Conservation (phyloP, 2,888 invertebrate genomes). For the Pimpla rufipes region DNA sequence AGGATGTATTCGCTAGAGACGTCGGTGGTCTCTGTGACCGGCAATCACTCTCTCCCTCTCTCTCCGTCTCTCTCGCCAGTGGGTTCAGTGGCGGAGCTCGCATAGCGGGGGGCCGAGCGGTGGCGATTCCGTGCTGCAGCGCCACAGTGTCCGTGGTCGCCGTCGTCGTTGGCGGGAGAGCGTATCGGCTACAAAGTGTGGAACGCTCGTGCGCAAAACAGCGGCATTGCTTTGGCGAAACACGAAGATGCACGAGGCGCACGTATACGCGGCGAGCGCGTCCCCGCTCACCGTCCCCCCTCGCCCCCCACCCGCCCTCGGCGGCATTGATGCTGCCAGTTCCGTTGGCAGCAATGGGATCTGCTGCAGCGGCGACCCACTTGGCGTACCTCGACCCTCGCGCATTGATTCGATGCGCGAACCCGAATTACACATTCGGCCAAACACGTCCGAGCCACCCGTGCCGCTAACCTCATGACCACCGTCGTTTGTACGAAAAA, state of each 20-base stretch:
- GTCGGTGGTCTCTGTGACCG: slow-evolving; percentile 31
- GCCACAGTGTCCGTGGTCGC: slow-evolving; percentile 13
- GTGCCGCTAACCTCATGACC: background rate
- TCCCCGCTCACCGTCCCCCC: background rate
- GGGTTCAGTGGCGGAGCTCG: slow-evolving; percentile 18
- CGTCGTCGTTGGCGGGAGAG: slow-evolving; percentile 50
- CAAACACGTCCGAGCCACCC: slow-evolving; percentile 23
- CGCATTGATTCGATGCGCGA: slow-evolving; percentile 82
- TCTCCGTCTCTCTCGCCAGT: slow-evolving; percentile 31
- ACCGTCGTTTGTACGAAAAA: background rate
- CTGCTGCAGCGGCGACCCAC: slow-evolving; percentile 82
- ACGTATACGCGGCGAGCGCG: background rate
- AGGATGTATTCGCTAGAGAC: slow-evolving; percentile 26
- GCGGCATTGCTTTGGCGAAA: slow-evolving; percentile 44
- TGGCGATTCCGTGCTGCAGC: slow-evolving; percentile 6
- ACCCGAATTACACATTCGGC: slow-evolving; percentile 78
- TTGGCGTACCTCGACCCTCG: slow-evolving; percentile 85
- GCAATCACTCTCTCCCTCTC: slow-evolving; percentile 23
- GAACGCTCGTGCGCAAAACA: slow-evolving; percentile 49
- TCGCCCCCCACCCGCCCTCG: slow-evolving; percentile 26
- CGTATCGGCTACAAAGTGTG: slow-evolving; percentile 47
- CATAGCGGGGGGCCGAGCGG: background rate
- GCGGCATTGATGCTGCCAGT: slow-evolving; percentile 63
- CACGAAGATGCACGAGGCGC: background rate
- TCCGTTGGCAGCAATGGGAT: slow-evolving; percentile 83